phyloP scores from a whole-genome alignment of 2,797 vertebrate species.

The Lophotriccus pileatus region DNA sequence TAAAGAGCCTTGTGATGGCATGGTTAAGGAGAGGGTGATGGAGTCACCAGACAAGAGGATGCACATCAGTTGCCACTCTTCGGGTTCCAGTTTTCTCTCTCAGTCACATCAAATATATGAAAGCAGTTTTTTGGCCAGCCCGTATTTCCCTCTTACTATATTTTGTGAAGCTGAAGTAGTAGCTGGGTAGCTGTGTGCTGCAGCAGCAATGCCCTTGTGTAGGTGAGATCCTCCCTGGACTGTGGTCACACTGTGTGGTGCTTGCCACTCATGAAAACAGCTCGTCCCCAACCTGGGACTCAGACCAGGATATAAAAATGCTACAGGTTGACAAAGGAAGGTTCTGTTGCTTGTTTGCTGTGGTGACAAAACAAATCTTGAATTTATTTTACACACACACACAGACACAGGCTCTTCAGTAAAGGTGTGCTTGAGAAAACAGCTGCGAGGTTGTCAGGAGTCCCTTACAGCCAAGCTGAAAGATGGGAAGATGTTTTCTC shows the following conservation, averaged over 20 bases:
- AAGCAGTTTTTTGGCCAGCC: neutral
- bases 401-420: neutral
- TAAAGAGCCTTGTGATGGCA: neutral
- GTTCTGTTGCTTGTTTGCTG: neutral
- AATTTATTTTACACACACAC: neutral
- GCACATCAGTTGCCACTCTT: neutral
- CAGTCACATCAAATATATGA: neutral
- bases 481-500: neutral
- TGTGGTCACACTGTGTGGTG: accelerated
- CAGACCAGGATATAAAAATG: neutral
- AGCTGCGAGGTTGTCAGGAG: neutral
- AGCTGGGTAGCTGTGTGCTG: neutral
- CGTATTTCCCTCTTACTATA: neutral
- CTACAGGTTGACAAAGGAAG: neutral
- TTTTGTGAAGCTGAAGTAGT: neutral
- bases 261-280: neutral
- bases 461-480: neutral
- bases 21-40: neutral
- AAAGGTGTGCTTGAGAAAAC: neutral
- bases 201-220: accelerated
- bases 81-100: neutral
- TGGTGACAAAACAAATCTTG: neutral
- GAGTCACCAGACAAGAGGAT: neutral
- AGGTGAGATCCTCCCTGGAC: neutral
- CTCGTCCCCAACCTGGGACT: neutral